phyloP scores from a whole-genome alignment of 2,888 invertebrate species.

The Cerastis rubricosa region DNA sequence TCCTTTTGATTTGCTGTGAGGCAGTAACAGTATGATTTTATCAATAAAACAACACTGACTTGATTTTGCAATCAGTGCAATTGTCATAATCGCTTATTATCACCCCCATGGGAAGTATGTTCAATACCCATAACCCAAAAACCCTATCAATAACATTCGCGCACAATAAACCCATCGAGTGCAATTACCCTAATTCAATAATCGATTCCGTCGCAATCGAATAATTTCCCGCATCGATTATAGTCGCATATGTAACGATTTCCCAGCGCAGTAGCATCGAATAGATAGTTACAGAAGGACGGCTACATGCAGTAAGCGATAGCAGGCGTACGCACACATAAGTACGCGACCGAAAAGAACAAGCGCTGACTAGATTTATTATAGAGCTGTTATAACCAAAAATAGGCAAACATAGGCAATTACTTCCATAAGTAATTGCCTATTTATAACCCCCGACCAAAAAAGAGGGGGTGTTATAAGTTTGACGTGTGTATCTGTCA shows the following conservation, averaged over 20 bases:
- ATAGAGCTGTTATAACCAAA: not conserved
- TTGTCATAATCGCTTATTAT: not conserved
- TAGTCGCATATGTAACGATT: constrained; percentile 43
- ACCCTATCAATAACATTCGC: constrained; percentile 17
- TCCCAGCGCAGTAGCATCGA: constrained; percentile 23
- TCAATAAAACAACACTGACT: not conserved
- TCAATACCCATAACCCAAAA: not conserved
- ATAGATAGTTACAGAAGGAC: constrained; percentile 11
- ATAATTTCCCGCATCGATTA: constrained; percentile 57
- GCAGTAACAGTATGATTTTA: not conserved
- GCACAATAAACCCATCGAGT: constrained; percentile 14
- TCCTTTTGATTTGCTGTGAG: not conserved
- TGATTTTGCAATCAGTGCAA: constrained; percentile 3
- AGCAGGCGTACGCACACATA: not conserved
- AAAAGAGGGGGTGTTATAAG: too few species aligned
- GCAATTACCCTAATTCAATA: constrained; percentile 54
- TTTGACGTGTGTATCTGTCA: too few species aligned
- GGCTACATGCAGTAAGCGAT: too few species aligned
- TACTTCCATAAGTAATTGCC: too few species aligned
- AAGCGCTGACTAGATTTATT: not conserved
- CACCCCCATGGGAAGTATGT: not conserved
- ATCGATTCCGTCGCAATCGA: constrained; percentile 53
- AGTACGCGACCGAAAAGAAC: not conserved
- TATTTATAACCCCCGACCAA: too few species aligned
- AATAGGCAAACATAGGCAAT: too few species aligned